Conservation (phyloP, 1,140 invertebrate genomes). For the Drosophila pandora region DNA sequence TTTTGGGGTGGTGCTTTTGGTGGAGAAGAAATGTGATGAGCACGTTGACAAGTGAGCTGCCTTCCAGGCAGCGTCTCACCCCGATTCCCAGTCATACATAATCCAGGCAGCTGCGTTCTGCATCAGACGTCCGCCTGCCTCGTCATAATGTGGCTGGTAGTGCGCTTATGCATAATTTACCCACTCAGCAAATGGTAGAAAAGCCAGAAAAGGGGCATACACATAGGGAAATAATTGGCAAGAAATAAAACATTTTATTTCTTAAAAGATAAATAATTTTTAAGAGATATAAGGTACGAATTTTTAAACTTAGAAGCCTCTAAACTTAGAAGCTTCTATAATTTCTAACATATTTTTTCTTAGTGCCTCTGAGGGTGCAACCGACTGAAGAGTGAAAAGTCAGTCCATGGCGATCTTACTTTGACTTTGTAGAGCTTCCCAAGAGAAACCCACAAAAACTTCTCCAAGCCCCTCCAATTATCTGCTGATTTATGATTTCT, state of each 20-base stretch:
- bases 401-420: constrained; percentile 23
- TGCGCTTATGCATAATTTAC: constrained; percentile 81
- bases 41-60: constrained; percentile 72
- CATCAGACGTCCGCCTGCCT: constrained; percentile 68
- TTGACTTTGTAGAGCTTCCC: constrained; percentile 47
- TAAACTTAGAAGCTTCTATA: too few species aligned
- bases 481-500: constrained; percentile 61
- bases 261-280: background rate
- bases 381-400: constrained; percentile 25
- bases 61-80: constrained; percentile 25
- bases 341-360: background rate
- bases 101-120: constrained; percentile 69
- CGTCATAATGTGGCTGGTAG: constrained; percentile 77
- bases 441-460: constrained; percentile 9
- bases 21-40: constrained; percentile 68
- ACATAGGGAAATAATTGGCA: constrained; percentile 3
- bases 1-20: constrained; percentile 10
- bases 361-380: constrained; percentile 13
- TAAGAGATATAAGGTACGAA: background rate
- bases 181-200: constrained; percentile 67
- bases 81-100: constrained; percentile 58
- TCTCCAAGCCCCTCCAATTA: constrained; percentile 37
- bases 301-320: too few species aligned
- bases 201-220: constrained; percentile 39
- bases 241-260: background rate